Evolutionary conservation across 2,113 vertebrate species (phyloP).

Genomic region (Psephotus haematonotus): DNA sequence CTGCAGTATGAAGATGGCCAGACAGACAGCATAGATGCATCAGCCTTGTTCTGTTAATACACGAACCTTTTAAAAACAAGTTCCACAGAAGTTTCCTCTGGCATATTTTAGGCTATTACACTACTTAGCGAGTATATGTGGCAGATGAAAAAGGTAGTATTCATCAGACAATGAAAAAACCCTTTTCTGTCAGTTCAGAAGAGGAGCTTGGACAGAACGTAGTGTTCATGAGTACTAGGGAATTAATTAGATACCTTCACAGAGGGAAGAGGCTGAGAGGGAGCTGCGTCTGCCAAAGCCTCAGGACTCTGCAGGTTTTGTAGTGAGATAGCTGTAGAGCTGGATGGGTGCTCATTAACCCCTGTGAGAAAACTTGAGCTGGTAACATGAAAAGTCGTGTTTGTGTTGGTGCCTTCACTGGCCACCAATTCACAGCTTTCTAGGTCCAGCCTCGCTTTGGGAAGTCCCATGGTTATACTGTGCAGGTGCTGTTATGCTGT

Average conservation of each 20-base stretch:
- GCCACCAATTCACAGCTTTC: not conserved
- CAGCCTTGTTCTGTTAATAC: not conserved
- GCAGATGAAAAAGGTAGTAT: not conserved
- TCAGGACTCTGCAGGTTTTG: not conserved
- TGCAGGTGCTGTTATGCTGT: rapidly evolving
- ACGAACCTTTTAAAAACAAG: not conserved
- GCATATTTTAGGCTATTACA: not conserved
- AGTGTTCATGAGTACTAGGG: not conserved
- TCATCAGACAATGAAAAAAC: not conserved
- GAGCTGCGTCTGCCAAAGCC: not conserved
- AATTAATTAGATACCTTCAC: not conserved
- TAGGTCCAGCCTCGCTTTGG: not conserved
- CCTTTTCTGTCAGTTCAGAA: not conserved
- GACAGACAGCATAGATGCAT: not conserved
- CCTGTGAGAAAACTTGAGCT: not conserved
- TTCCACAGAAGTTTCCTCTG: not conserved
- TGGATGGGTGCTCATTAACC: not conserved
- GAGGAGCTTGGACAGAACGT: not conserved
- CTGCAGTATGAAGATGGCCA: not conserved
- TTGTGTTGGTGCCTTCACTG: not conserved
- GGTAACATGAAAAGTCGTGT: rapidly evolving
- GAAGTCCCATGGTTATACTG: not conserved
- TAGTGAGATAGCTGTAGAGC: not conserved
- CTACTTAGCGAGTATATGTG: not conserved
- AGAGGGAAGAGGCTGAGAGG: not conserved